These are phyloP conservation scores for Rallus crepitans DNA, from an alignment of 2,797 vertebrate species.

Conservation along the genomic window DNA sequence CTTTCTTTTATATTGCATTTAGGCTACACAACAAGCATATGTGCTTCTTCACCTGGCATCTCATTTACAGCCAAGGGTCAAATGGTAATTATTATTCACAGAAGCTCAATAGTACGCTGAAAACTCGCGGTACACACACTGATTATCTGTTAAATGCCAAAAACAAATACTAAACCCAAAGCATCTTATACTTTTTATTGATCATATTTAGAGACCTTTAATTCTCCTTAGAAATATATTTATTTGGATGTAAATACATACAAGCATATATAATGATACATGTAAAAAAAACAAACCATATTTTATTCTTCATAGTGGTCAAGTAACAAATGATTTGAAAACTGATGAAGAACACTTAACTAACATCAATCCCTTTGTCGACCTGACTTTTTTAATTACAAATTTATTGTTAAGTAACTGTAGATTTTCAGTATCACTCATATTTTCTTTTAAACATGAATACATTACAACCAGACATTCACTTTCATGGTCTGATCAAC, in stretches of 20 bases:
- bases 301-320: not conserved
- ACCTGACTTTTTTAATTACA: not conserved
- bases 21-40: conserved; percentile 71
- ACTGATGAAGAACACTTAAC: not conserved
- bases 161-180: conserved; percentile 19
- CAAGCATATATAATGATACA: not conserved
- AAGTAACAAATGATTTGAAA: not conserved
- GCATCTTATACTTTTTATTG: not conserved
- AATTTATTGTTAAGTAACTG: not conserved
- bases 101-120: conserved; percentile 32
- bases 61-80: conserved; percentile 78
- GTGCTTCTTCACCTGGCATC: conserved; percentile 79
- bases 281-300: not conserved
- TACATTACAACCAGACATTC: conserved; percentile 64
- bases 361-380: not conserved
- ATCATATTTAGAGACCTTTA: not conserved
- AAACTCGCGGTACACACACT: not conserved
- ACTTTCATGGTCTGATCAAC: conserved; percentile 73
- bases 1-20: conserved; percentile 77
- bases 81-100: conserved; percentile 71
- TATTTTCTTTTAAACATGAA: conserved; percentile 35
- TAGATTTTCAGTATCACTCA: not conserved
- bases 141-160: conserved; percentile 53
- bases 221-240: not conserved
- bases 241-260: not conserved